Evolutionary conservation across 2,888 invertebrate species (phyloP).

Genomic region (Hermodice carunculata): DNA sequence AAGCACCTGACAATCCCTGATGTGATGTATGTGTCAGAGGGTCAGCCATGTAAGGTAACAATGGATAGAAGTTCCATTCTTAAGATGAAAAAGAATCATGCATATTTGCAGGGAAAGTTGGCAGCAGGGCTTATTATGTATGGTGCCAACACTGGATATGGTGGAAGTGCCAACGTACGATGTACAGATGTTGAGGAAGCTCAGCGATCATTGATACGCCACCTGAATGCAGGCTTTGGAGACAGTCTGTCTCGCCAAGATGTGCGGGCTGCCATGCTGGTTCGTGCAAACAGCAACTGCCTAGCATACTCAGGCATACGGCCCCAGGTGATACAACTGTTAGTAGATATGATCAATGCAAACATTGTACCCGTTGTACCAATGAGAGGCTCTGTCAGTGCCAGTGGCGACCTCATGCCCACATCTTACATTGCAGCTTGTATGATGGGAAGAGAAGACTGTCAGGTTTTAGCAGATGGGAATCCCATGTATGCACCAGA

Average conservation of each 20-base stretch:
- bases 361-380: constrained; percentile 47
- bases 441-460: constrained; percentile 42
- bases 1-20: too few species aligned
- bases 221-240: constrained; percentile 26
- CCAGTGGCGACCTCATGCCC: constrained; percentile 52
- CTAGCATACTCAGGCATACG: constrained; percentile 45
- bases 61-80: too few species aligned
- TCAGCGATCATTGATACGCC: constrained; percentile 23
- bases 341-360: constrained; percentile 42
- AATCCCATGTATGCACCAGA: constrained; percentile 23
- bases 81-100: constrained; percentile 27
- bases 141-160: constrained; percentile 46
- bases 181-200: constrained; percentile 24
- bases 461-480: constrained; percentile 37
- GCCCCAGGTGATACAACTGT: constrained; percentile 31
- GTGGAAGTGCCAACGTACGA: constrained; percentile 44
- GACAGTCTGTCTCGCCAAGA: constrained; percentile 37
- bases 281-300: constrained; percentile 47
- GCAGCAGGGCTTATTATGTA: constrained; percentile 34
- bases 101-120: constrained; percentile 26
- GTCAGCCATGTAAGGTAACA: too few species aligned
- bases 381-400: constrained; percentile 46
- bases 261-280: constrained; percentile 47
- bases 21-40: too few species aligned
- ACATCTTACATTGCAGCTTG: constrained; percentile 47